Conservation (phyloP, 2,888 invertebrate genomes). For the Drosophila lacicola region DNA sequence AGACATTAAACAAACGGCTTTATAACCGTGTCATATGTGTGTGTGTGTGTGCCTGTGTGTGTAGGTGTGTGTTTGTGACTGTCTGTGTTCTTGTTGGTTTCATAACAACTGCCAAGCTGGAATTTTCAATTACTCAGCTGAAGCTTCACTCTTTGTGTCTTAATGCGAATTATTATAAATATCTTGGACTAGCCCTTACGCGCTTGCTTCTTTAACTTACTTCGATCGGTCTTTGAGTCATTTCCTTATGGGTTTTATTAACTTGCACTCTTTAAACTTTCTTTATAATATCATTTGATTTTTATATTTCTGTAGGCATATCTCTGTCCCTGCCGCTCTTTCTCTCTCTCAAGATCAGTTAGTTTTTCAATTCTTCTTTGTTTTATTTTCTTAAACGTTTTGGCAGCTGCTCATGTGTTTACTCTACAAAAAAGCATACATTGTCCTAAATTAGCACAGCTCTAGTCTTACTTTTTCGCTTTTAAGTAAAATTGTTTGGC, state of each 20-base stretch:
- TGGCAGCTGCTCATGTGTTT: neutral
- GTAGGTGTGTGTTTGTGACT: neutral
- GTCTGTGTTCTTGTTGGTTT: conserved; percentile 3
- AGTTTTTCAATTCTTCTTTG: too few species aligned
- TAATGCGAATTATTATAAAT: neutral
- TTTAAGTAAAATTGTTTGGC: neutral
- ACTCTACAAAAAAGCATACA: neutral
- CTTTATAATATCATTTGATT: too few species aligned
- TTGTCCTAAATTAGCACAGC: too few species aligned
- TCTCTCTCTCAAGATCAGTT: too few species aligned
- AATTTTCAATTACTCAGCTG: conserved; percentile 20
- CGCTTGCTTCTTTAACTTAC: too few species aligned
- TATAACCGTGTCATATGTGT: conserved; percentile 21
- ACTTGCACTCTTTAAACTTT: too few species aligned
- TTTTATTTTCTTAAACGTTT: neutral
- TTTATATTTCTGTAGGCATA: too few species aligned
- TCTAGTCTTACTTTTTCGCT: neutral
- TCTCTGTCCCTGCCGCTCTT: too few species aligned
- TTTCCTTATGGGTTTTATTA: too few species aligned
- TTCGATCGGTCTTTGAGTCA: too few species aligned
- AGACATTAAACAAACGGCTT: neutral
- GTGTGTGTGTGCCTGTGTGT: neutral
- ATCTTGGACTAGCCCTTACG: neutral
- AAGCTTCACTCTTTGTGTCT: conserved; percentile 5
- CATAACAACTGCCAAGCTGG: conserved; percentile 15